Percentiles rank a stretch among this genome's conserved stretches.
These are phyloP conservation scores for Corythucha ciliata DNA, from an alignment of 2,888 invertebrate species.

Conservation along the genomic window DNA sequence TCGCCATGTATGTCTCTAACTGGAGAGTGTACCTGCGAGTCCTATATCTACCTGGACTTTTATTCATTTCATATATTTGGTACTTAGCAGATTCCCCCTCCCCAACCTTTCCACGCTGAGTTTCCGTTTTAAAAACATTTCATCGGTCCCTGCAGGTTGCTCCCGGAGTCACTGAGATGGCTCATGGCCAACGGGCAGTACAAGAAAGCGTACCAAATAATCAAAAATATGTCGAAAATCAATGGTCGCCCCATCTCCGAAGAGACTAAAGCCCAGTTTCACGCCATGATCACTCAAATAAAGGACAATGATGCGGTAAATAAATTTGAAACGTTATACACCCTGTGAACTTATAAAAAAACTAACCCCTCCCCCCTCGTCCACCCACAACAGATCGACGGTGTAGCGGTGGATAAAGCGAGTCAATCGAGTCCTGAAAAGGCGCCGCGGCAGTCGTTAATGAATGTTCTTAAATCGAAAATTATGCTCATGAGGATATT, in stretches of 20 bases:
- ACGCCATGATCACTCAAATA: no score
- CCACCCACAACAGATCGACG: no score
- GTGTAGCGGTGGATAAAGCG: no score
- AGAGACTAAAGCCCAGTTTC: no score
- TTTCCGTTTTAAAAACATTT: no score
- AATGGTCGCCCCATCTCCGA: conserved; percentile 32
- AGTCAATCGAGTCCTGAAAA: no score
- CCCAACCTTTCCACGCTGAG: no score
- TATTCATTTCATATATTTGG: conserved; percentile 58
- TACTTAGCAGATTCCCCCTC: no score
- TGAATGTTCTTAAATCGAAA: conserved; percentile 15
- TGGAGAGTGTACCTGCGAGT: conserved; percentile 59
- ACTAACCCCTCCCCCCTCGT: no score
- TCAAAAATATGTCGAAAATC: conserved; percentile 40
- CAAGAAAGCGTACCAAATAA: conserved; percentile 39
- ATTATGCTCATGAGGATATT: conserved; percentile 51
- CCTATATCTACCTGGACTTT: conserved; percentile 59
- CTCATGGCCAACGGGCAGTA: conserved; percentile 40
- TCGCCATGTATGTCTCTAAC: conserved; percentile 52
- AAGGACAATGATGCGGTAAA: no score
- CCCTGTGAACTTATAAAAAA: no score
- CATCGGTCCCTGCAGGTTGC: conserved; percentile 35
- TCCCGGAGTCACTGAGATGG: conserved; percentile 45
- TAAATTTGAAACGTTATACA: no score
- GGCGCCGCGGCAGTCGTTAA: conserved; percentile 4